phyloP scores from a whole-genome alignment of 2,797 vertebrate genomes.

The Thaleichthys pacificus region DNA sequence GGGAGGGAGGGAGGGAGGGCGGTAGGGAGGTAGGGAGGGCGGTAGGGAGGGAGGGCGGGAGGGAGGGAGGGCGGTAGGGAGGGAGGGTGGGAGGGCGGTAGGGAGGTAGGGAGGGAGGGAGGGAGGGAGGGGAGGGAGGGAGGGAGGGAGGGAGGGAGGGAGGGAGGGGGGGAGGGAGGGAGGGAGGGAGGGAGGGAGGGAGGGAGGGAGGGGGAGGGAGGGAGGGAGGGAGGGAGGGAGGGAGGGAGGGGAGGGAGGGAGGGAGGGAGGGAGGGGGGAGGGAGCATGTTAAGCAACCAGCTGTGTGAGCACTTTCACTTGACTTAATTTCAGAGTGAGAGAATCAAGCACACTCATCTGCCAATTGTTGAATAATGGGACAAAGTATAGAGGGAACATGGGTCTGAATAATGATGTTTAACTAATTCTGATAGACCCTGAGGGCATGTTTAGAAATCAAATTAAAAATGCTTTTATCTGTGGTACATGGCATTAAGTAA shows the following conservation, averaged over 20 bases:
- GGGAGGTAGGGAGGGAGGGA: too few relatives aligned
- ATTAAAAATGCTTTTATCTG: not conserved
- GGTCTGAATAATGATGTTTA: slow-evolving; percentile 21
- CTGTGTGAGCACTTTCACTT: too few relatives aligned
- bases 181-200: not conserved
- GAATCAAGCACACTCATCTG: not conserved
- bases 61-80: not conserved
- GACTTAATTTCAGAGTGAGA: not conserved
- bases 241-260: not conserved
- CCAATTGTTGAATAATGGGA: slow-evolving; percentile 4
- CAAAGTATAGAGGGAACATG: not conserved
- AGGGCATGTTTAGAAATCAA: slow-evolving; percentile 6
- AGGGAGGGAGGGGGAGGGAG: not conserved
- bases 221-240: not conserved
- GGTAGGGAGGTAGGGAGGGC: too few relatives aligned
- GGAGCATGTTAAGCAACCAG: not conserved
- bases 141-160: not conserved
- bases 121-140: not conserved
- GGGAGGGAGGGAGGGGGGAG: not conserved
- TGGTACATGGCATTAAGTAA: not conserved
- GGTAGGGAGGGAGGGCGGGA: not conserved
- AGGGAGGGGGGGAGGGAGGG: not conserved
- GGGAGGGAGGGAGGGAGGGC: too few relatives aligned
- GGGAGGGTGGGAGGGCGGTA: too few relatives aligned
- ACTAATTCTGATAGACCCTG: slow-evolving; percentile 14